These are phyloP conservation scores for Plotosus lineatus DNA, from an alignment of 2,113 vertebrate genomes.

Conservation along the genomic window DNA sequence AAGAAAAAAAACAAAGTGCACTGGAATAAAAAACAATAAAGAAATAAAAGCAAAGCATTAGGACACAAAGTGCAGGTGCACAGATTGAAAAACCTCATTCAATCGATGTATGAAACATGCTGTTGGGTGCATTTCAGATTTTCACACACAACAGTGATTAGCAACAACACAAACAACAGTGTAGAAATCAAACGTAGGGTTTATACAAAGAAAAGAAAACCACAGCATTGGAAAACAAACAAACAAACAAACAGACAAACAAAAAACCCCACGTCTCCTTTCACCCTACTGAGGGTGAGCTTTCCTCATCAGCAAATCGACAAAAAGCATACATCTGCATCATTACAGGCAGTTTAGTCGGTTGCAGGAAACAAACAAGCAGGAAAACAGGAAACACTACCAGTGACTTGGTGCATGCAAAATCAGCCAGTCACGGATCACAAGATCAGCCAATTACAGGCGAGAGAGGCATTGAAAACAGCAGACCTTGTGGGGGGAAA, in stretches of 20 bases:
- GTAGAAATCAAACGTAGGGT: slow-evolving; percentile 4
- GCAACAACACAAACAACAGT: neutral
- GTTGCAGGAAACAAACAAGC: neutral
- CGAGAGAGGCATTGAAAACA: slow-evolving; percentile 42
- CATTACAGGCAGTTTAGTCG: neutral
- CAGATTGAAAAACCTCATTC: slow-evolving; percentile 64
- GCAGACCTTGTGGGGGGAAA: slow-evolving; percentile 52
- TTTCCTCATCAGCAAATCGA: slow-evolving; percentile 37
- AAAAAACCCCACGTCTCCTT: neutral
- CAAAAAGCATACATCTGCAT: slow-evolving; percentile 1
- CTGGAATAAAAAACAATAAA: neutral
- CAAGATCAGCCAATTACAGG: slow-evolving; percentile 43
- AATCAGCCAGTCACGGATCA: slow-evolving; percentile 43
- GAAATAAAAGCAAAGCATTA: slow-evolving; percentile 42
- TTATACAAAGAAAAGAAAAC: slow-evolving; percentile 13
- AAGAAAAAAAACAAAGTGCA: slow-evolving; percentile 3
- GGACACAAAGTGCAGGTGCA: slow-evolving; percentile 73
- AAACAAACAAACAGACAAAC: too few species aligned
- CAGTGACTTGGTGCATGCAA: slow-evolving; percentile 46
- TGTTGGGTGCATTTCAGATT: neutral
- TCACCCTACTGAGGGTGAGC: neutral
- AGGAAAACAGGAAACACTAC: slow-evolving; percentile 38
- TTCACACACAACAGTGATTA: neutral
- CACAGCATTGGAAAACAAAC: slow-evolving; percentile 6
- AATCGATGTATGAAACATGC: slow-evolving; percentile 46